Evolutionary conservation across 2,113 vertebrate species (phyloP).

Genomic region (Chionodraco myersi): DNA sequence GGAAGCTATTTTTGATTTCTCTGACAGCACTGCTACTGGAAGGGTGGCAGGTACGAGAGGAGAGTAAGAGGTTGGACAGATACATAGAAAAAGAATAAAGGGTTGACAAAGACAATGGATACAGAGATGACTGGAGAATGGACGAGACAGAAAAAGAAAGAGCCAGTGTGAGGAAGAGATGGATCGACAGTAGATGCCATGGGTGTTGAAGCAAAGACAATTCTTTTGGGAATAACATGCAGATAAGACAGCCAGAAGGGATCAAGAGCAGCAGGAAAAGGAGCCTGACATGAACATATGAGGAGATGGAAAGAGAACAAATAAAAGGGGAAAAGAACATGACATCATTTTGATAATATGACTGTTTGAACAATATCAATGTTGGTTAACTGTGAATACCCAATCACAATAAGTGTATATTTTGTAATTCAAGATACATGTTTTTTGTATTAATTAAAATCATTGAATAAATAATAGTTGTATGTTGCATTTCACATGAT

Average conservation of each 20-base stretch:
- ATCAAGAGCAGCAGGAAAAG: conserved; percentile 10
- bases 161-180: conserved; percentile 29
- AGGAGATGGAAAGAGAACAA: neutral
- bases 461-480: too few relatives aligned
- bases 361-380: neutral
- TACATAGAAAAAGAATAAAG: conserved; percentile 64
- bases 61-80: conserved; percentile 63
- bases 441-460: too few relatives aligned
- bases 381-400: too few relatives aligned
- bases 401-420: neutral
- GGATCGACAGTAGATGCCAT: conserved; percentile 36
- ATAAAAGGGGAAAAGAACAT: neutral
- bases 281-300: neutral
- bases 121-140: conserved; percentile 34
- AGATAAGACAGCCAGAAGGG: conserved; percentile 22
- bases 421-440: too few relatives aligned
- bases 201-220: conserved; percentile 26
- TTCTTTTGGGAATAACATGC: conserved; percentile 33
- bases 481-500: too few relatives aligned
- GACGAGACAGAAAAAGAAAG: conserved; percentile 17
- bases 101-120: conserved; percentile 8
- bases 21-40: conserved; percentile 56
- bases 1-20: conserved; percentile 39
- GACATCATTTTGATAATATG: neutral
- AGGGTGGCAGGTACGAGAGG: conserved; percentile 65